A percentile compares a stretch with the other conserved stretches of the same genome.
phyloP scores from a whole-genome alignment of 2,888 invertebrate species.

The Theristus sp. region DNA sequence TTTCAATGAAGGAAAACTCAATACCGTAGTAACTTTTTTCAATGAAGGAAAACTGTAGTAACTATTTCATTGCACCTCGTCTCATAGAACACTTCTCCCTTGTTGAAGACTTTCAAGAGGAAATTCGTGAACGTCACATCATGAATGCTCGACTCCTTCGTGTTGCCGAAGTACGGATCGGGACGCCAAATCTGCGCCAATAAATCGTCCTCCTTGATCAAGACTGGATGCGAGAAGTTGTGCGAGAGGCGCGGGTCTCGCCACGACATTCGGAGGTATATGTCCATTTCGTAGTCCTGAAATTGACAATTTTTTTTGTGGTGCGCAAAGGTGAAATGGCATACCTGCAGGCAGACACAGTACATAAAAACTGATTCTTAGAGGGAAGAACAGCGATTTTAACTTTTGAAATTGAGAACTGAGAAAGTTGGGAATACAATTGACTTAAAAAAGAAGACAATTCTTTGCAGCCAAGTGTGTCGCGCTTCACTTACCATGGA shows the following conservation, averaged over 20 bases:
- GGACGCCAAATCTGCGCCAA: slow-evolving; percentile 25
- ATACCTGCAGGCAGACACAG: too few species aligned
- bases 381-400: too few species aligned
- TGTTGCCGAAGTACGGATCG: slow-evolving; percentile 25
- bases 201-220: slow-evolving; percentile 22
- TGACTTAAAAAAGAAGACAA: too few species aligned
- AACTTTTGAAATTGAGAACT: too few species aligned
- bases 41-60: too few species aligned
- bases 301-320: neutral
- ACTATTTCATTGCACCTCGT: too few species aligned
- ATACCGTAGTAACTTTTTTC: too few species aligned
- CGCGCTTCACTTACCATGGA: slow-evolving; percentile 19
- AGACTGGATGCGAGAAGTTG: slow-evolving; percentile 22
- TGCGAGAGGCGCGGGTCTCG: slow-evolving; percentile 23
- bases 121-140: slow-evolving; percentile 29
- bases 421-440: too few species aligned
- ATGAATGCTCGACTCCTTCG: slow-evolving; percentile 28
- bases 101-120: slow-evolving; percentile 24
- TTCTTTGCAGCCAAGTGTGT: too few species aligned
- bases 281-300: slow-evolving; percentile 29
- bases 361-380: too few species aligned
- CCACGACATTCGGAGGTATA: slow-evolving; percentile 25
- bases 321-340: neutral
- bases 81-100: slow-evolving; percentile 24
- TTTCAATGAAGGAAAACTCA: too few species aligned